These are phyloP conservation scores for Parazoanthus darwini DNA, from an alignment of 92 coral and sea anemone genomes.

Conservation along the genomic window DNA sequence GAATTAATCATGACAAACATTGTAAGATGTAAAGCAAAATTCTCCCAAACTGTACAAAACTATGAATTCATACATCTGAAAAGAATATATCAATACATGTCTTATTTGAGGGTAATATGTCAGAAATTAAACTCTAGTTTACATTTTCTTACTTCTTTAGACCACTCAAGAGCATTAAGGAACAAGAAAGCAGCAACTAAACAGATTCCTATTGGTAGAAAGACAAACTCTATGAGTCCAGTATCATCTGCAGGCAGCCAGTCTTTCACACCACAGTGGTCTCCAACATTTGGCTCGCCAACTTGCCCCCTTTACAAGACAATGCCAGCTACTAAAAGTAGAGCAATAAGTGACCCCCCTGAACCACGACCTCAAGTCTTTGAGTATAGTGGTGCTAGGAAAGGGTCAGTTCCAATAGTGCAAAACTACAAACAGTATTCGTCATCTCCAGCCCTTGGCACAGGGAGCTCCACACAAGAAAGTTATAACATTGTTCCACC, in stretches of 20 bases:
- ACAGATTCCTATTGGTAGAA: conserved; percentile 17
- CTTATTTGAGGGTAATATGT: too few relatives aligned
- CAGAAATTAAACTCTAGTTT: too few relatives aligned
- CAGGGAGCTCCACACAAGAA: neutral
- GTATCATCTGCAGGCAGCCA: conserved; percentile 26
- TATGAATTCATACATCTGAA: too few relatives aligned
- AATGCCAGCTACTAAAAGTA: conserved; percentile 40
- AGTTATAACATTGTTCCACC: conserved; percentile 48
- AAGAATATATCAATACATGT: too few relatives aligned
- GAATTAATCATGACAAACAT: too few relatives aligned
- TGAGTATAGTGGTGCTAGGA: conserved; percentile 29
- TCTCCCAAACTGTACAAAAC: too few relatives aligned
- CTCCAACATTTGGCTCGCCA: conserved; percentile 48
- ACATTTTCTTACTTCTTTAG: neutral
- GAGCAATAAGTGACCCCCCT: conserved; percentile 41
- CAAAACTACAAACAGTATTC: conserved; percentile 39
- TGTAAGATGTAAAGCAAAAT: too few relatives aligned
- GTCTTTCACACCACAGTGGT: conserved; percentile 11
- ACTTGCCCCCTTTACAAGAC: conserved; percentile 53
- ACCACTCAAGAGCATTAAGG: neutral
- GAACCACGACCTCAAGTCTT: neutral
- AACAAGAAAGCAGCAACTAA: conserved; percentile 28
- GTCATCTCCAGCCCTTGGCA: conserved; percentile 26
- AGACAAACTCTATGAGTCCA: conserved; percentile 27
- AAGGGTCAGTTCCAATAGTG: conserved; percentile 30